Evolutionary conservation across 2,113 vertebrate genomes (phyloP), one percentile per base, ranked within the genome.

Genomic region (Cottus gobio): DNA sequence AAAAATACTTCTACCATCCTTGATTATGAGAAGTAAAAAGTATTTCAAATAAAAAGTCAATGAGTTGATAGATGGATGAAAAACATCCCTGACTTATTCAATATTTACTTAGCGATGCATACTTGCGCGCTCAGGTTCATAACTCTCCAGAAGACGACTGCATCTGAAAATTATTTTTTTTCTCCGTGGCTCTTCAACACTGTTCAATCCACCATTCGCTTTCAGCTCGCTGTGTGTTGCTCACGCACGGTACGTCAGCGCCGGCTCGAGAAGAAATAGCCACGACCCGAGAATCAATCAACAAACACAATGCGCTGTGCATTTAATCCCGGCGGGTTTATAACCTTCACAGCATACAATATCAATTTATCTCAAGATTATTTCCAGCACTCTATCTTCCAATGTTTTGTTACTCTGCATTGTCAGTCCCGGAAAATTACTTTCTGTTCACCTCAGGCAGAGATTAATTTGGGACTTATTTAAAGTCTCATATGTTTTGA

Each of bases 351-450:
- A 22, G 36, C 57, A 12, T 8, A 26, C 73, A 62, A 86, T 87
- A 82, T 89, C 80, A 82, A 87, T 90, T 88, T 22, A 87, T 88
- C 83, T 88, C 61, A 12, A 83, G 84, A 88, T 81, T 34, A 84
- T 87, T 88, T 81, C 5, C 79, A 63, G 28, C 65, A 70, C 79
- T 88, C 78, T 77, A 69, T 89, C 84, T 79, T 79, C 13, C 64
- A 50, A 34, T 48, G 71, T 76, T 85, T 71, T 81, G 46, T 83
- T 81, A 15, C 63, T 48, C 15, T 75, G n/a, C 30, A 20, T 54
- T 82, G 86, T 77, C 83, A 57, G n/a, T 7, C 65, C 67, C 9
- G 56, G 52, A 79, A n/a, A 37, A 66, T 65, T 52, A 22, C 58
- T 74, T 54, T 36, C 66, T 71, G 58, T 79, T 77, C 26, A 80